These are phyloP conservation scores for Enteromius anoplus DNA, from an alignment of 2,797 vertebrate species.

Conservation along the genomic window DNA sequence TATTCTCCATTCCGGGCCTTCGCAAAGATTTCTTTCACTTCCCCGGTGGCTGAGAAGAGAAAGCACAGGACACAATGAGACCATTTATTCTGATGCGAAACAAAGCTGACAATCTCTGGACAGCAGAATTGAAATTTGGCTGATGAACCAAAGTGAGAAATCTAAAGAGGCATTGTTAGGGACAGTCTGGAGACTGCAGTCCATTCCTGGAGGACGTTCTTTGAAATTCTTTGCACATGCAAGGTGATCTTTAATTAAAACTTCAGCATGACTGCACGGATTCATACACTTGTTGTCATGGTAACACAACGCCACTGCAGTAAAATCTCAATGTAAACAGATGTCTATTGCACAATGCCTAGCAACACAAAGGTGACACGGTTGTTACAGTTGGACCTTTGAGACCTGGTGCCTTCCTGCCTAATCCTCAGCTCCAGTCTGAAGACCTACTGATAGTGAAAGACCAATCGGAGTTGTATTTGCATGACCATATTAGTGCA, in stretches of 20 bases:
- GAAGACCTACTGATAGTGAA: background rate
- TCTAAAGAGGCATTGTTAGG: conserved; percentile 36
- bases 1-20: conserved; percentile 88
- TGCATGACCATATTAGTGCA: conserved; percentile 50
- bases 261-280: background rate
- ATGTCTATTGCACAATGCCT: conserved; percentile 18
- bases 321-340: conserved; percentile 27
- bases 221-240: background rate
- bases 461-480: conserved; percentile 17
- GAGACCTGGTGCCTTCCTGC: conserved; percentile 33
- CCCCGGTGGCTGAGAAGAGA: conserved; percentile 76
- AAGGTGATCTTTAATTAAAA: conserved; percentile 11
- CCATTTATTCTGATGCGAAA: conserved; percentile 31
- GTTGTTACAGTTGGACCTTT: conserved; percentile 44
- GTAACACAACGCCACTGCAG: conserved; percentile 9
- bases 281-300: background rate
- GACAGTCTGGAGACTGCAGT: background rate
- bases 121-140: conserved; percentile 28
- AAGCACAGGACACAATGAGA: conserved; percentile 39
- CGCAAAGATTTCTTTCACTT: conserved; percentile 84
- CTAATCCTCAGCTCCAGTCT: background rate
- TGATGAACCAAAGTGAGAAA: conserved; percentile 14
- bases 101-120: conserved; percentile 37
- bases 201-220: background rate
- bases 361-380: conserved; percentile 5